phyloP scores from a whole-genome alignment of 2,888 invertebrate genomes.

The Dysmachus trigonus region DNA sequence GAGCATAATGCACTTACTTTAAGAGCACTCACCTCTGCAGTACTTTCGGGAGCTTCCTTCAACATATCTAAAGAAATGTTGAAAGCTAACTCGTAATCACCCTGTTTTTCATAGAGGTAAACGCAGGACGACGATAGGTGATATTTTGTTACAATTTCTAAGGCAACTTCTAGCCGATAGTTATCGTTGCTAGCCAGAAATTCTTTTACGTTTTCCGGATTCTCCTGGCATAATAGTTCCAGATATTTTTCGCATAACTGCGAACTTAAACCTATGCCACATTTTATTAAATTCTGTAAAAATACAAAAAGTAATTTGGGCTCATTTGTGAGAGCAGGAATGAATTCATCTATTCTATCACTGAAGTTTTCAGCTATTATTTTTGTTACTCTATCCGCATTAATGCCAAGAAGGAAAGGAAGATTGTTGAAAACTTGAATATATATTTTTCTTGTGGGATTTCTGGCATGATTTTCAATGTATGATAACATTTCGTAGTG shows the following conservation, averaged over 20 bases:
- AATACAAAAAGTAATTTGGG: constrained; percentile 66
- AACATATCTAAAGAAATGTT: constrained; percentile 68
- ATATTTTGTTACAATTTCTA: constrained; percentile 71
- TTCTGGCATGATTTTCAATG: constrained; percentile 65
- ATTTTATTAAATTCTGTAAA: constrained; percentile 69
- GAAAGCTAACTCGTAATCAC: constrained; percentile 77
- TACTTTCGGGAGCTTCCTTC: constrained; percentile 51
- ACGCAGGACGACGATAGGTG: constrained; percentile 74
- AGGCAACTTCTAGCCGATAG: constrained; percentile 73
- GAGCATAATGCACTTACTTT: constrained; percentile 62
- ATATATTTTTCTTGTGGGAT: constrained; percentile 63
- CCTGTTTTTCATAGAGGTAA: constrained; percentile 77
- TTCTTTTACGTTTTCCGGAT: constrained; percentile 67
- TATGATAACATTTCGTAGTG: constrained; percentile 71
- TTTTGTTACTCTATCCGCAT: constrained; percentile 71
- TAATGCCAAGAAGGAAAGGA: constrained; percentile 68
- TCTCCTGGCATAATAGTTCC: constrained; percentile 70
- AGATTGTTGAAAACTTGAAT: constrained; percentile 65
- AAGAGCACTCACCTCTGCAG: constrained; percentile 54
- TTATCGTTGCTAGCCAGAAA: constrained; percentile 67
- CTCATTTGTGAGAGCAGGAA: constrained; percentile 61
- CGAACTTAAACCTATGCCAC: constrained; percentile 59
- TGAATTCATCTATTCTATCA: constrained; percentile 63
- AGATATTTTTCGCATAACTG: constrained; percentile 70
- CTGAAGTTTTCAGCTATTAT: constrained; percentile 70